Base-by-base conservation (phyloP, 2,113 vertebrate genomes). In the Accipiter virgatus region DNA sequence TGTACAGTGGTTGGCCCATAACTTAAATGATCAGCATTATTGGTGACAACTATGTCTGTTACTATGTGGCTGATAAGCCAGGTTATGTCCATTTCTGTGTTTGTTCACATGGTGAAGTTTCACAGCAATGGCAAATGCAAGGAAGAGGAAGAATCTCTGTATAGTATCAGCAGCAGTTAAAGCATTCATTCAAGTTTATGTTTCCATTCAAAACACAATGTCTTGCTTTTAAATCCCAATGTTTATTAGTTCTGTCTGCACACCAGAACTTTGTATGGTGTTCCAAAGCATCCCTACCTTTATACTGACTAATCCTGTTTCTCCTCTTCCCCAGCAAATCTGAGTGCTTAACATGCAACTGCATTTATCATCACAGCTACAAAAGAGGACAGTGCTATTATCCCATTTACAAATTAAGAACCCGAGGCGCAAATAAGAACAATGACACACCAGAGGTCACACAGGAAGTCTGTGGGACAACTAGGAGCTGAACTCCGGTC, bases 381-480 rank as follows among this genome's bases (percentile, higher is more conserved):
- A 56, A 87, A 96, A 73, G 81, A 94, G 93, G 81, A 16, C 95
- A 90, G 52, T 31, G 58, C 70, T 65, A 95, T 96, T 96, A 93
- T 53, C 56, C 68, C 81, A 65, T 61, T 72, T 75, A 68, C 81
- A 91, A 47, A 78, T 38, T 31, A 81, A 66, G 43, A 65, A 90
- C 61, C 81, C 53, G 77, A 43, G 93, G 78, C 73, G 90, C 84
- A 72, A 68, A 55, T 89, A 71, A 59, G 73, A 85, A 19, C 86
- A 68, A 2, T 91, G 86, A 87, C 87, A 65, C 73, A 56, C 7
- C 61, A 75, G 47, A 96, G 70, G 78, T 91, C 86, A 91, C 56
- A 34, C 95, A 89, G 93, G 93, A 96, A 96, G 78, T 91, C 73
- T 75, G 91, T 95, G 89, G 93, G 89, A 97, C 89, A 95, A 48